Conservation (phyloP, 2,113 vertebrate genomes). For the Nycticryphes semicollaris region DNA sequence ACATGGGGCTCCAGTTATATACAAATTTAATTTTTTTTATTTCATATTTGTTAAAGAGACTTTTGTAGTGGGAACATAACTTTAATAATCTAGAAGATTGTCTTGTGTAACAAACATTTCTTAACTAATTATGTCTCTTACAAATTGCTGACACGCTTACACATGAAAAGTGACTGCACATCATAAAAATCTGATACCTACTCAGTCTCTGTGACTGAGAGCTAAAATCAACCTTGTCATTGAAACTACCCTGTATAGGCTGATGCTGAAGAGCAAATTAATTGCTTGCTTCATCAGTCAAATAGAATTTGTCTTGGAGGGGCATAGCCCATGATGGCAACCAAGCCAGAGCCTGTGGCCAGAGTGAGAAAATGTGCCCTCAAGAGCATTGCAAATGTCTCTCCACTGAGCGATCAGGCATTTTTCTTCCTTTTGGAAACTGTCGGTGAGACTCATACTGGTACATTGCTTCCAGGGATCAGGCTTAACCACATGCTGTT, state of each 20-base stretch:
- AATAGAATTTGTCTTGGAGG: not conserved
- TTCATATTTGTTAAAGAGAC: not conserved
- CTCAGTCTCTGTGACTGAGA: not conserved
- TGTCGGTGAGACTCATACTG: not conserved
- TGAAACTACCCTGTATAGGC: not conserved
- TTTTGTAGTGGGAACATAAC: not conserved
- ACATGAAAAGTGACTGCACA: not conserved
- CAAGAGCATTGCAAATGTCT: not conserved
- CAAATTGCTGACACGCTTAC: not conserved
- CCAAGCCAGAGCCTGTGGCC: not conserved
- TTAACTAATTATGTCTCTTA: constrained; percentile 27
- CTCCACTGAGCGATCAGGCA: not conserved
- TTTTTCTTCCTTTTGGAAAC: not conserved
- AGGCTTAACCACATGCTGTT: constrained; percentile 1
- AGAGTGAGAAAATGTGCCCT: not conserved
- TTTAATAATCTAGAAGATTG: constrained; percentile 29
- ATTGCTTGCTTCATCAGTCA: not conserved
- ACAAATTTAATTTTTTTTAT: not conserved
- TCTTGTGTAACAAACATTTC: constrained; percentile 46
- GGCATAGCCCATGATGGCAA: not conserved
- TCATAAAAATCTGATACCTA: not conserved
- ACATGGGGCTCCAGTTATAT: not conserved
- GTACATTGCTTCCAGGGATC: not conserved
- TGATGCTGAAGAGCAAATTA: constrained; percentile 13
- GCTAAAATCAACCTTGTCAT: not conserved